Base-by-base conservation (phyloP, 2,113 vertebrate genomes). In the Microcebus lehilahytsara region DNA sequence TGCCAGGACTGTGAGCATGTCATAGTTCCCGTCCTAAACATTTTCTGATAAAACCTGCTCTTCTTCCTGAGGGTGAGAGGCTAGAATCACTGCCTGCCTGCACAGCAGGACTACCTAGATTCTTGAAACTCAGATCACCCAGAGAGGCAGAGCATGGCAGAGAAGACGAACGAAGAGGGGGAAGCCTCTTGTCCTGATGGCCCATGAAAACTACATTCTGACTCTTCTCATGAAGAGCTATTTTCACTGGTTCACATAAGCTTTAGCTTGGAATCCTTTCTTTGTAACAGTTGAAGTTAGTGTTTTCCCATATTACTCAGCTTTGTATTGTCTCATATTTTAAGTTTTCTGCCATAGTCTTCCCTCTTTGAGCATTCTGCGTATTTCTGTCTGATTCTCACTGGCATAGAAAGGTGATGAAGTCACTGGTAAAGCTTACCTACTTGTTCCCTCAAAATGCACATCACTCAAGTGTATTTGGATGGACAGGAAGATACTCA, bases 1-100 rank as follows among this genome's bases (percentile, higher is more conserved):
- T 42, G 72, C 67, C 72, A 89, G 81, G 81, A 95, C 85, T 94
- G 7, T 90, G 75, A 90, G 77, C 77, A 84, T 88, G 77, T 96
- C 86, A 87, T 25, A 72, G 69, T 37, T 62, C 67, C 92, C 12
- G 60, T 53, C 86, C 34, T 58, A 51, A 74, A 87, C 71, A 87
- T 77, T 75, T 77, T 74, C 69, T 93, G 69, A 23, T 95, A 37
- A 77, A 92, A 58, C 30, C 75, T 71, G 16, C 69, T 78, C 53
- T 69, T 60, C 79, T 85, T 40, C 84, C 95, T 71, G 81, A 91
- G 53, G 49, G 34, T 58, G 69, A 53, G 30, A 64, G 64, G 56
- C 75, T 86, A 14, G 60, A 89, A 69, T 67, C 74, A 88, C 27
- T 66, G 34, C 74, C 78, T 84, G 78, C 60, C 91, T 67, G 40